These are phyloP conservation scores for Rhincodon typus DNA, from an alignment of 2,797 vertebrate genomes.

Conservation along the genomic window DNA sequence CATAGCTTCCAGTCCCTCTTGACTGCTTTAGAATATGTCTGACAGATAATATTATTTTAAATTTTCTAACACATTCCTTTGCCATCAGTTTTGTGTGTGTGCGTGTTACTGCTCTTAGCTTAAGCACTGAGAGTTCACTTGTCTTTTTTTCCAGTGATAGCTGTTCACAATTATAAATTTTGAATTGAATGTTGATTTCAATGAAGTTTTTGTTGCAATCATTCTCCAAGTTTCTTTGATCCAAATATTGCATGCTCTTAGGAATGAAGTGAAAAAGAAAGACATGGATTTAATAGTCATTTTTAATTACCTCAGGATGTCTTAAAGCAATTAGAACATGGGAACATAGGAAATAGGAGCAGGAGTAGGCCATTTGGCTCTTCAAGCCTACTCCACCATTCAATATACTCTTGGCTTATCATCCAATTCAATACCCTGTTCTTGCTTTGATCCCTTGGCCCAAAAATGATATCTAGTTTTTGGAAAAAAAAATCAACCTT, in stretches of 20 bases:
- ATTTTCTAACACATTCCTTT: conserved; percentile 17
- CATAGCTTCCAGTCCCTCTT: neutral
- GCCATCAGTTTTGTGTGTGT: conserved; percentile 12
- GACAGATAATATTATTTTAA: conserved; percentile 23
- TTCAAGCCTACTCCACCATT: no score
- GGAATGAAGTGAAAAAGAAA: neutral
- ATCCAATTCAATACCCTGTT: no score
- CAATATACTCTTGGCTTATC: no score
- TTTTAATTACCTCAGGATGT: no score
- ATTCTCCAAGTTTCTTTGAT: neutral
- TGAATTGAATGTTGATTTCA: neutral
- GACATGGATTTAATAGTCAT: neutral
- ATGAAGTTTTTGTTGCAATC: neutral
- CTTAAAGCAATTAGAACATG: no score
- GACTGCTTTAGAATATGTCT: neutral
- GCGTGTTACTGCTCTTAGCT: neutral
- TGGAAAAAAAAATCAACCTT: no score
- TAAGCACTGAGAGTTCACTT: neutral
- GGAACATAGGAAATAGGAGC: no score
- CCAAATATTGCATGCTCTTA: neutral
- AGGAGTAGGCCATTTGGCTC: no score
- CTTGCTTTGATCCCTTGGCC: no score
- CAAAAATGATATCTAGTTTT: no score
- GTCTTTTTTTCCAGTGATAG: neutral
- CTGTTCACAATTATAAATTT: neutral